Evolutionary conservation across 2,797 vertebrate genomes (phyloP), one percentile per base, ranked within the genome.

Genomic region (Intellagama lesueurii): DNA sequence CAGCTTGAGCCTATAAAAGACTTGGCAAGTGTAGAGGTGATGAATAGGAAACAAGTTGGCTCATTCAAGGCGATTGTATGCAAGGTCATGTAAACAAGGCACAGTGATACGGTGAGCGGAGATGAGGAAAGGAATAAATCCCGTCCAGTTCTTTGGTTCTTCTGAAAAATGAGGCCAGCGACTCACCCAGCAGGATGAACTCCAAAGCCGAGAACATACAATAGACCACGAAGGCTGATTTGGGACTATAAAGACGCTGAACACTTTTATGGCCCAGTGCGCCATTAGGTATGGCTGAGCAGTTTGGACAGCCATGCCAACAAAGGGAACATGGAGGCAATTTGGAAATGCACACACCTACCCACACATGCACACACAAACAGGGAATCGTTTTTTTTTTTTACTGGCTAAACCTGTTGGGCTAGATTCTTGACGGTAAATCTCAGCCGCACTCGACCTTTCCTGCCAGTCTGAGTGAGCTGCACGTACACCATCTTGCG

Each of bases 21-120:
- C 8, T 40, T 30, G 52, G 35, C 84, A 40, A 86, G 56, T 32
- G 26, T 8, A 44, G 73, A 22, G 7, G 2, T 5, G 97, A 97
- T 96, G 96, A 97, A 97, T 96, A 94, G 92, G 88, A 90, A 90
- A 90, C 81, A 90, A 90, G 88, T 94, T 93, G 95, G 92, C 95
- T 91, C 82, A 87, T 72, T 24, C 47, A 87, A 93, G 92, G 93
- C 96, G 95, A 96, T 97, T 96, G 97, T 96, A 96, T 96, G 97
- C 97, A 97, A 98, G 97, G 97, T 97, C 97, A 97, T 96, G 96
- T 95, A 95, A 88, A 96, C 95, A 52, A 28, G 22, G 4, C 8
- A 95, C 90, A 77, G 90, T 95, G 91, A 87, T 72, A 81, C 32
- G 87, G 83, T 82, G 96, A 97, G 96, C 1, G 4, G 68, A 7